A percentile compares a stretch with the other conserved stretches of the same genome.
phyloP scores from a whole-genome alignment of 1,140 invertebrate genomes.

The Zeugodacus cucurbitae region DNA sequence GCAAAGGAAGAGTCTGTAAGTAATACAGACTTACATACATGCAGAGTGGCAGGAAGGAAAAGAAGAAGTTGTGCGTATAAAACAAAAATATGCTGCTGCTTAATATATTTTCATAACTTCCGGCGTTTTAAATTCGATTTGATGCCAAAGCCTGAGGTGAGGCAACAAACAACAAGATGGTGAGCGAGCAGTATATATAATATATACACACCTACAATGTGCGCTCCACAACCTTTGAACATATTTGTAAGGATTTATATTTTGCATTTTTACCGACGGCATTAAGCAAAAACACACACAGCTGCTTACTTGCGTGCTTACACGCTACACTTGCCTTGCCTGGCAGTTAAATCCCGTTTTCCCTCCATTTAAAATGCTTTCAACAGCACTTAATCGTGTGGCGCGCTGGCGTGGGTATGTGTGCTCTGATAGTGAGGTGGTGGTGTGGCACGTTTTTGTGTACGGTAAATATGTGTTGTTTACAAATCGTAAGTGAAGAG shows the following conservation, averaged over 20 bases:
- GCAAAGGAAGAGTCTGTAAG: not conserved
- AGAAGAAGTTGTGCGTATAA: not conserved
- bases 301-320: not conserved
- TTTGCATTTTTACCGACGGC: not conserved
- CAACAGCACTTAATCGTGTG: not conserved
- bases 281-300: not conserved
- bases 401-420: not conserved
- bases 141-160: not conserved
- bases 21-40: not conserved
- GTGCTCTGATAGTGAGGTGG: not conserved
- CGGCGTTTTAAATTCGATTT: conserved; percentile 23
- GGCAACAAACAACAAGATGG: not conserved
- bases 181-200: not conserved
- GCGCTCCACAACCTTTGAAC: not conserved
- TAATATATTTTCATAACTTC: conserved; percentile 17
- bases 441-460: not conserved
- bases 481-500: conserved; percentile 15
- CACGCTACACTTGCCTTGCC: not conserved
- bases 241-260: conserved; percentile 6
- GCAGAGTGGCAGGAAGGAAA: conserved; percentile 13
- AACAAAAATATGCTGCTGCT: conserved; percentile 3
- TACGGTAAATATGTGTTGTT: not conserved
- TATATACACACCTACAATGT: too few relatives aligned
- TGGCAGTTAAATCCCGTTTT: not conserved
- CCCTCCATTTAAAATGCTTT: not conserved